These are phyloP conservation scores for Platyura marginata DNA, from an alignment of 1,140 invertebrate species.

Conservation along the genomic window DNA sequence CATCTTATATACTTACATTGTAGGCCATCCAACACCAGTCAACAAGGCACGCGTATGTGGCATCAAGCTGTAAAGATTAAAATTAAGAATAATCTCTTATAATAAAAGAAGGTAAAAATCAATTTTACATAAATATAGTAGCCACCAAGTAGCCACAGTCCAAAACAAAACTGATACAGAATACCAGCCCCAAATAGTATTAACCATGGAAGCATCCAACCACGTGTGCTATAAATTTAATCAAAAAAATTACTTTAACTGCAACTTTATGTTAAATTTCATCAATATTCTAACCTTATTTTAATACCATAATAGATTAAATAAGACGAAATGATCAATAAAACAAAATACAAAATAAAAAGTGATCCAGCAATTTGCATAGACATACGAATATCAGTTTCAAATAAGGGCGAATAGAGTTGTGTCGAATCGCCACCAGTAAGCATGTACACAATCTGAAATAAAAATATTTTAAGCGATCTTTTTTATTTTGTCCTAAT, in stretches of 20 bases:
- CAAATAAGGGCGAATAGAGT: constrained; percentile 71
- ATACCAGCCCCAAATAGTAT: constrained; percentile 45
- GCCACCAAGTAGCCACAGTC: constrained; percentile 63
- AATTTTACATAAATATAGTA: constrained; percentile 69
- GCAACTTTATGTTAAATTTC: not conserved
- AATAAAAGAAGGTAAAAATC: constrained; percentile 1
- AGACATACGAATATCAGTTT: constrained; percentile 58
- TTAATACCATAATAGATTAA: constrained; percentile 32
- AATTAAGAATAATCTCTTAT: constrained; percentile 2
- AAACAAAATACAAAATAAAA: constrained; percentile 50
- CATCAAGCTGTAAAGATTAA: constrained; percentile 38
- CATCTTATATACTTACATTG: constrained; percentile 43
- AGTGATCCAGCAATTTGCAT: constrained; percentile 52
- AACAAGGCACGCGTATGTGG: constrained; percentile 50
- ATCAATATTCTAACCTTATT: constrained; percentile 19
- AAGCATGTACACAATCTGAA: constrained; percentile 45
- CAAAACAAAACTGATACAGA: constrained; percentile 58
- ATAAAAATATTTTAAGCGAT: not conserved
- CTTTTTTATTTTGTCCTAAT: not conserved
- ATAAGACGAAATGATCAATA: constrained; percentile 41
- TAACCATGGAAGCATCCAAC: constrained; percentile 68
- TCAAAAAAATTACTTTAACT: constrained; percentile 1
- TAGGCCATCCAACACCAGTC: constrained; percentile 66
- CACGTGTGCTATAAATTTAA: constrained; percentile 27
- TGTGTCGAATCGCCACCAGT: constrained; percentile 69